Base-by-base conservation (phyloP, 1,140 invertebrate species). In the Laupala kohalensis region DNA sequence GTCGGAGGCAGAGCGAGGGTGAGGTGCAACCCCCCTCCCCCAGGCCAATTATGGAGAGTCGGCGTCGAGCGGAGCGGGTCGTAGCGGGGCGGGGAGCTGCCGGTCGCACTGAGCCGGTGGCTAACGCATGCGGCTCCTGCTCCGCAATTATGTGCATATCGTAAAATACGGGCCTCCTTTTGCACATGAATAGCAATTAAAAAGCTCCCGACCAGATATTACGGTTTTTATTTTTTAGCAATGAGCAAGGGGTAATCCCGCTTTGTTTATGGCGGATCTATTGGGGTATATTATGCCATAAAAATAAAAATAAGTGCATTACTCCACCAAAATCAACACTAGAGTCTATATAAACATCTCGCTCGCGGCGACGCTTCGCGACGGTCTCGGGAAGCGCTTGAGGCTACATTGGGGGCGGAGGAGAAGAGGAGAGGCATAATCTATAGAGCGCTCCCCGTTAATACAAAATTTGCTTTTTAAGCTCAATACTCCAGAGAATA, bases 241-340 rank as follows among this genome's bases (percentile, higher is more conserved):
- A 67, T 28, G 37, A 23, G 71, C 29, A 19, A 30, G 65, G 24
- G 26, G 53, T 72, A 72, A 72, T 72, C 71, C 71, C 65, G 71
- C 25, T 64, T 72, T 72, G 71, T 72, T 72, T 72, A 72, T 72
- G 37, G 71, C 66, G 29, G 65, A 72, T 72, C 71, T 67, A 72
- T 72, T 72, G 65, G 65, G 71, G n/a, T 72, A 72, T 72, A 72
- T 72, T 72, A 72, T 72, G 71, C 71, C 71, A 72, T 72, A 68
- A 72, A 68, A 72, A 72, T 72, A 68, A 72, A 72, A 72, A 72
- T 68, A 72, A 72, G 67, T 72, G 71, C 65, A 24, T 64, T 27
- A 68, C 27, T 27, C 66, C 25, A 30, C 6, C 30, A 53, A 72
- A 72, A 72, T 72, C 71, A 72, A 72, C 71, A 72, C 71, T 64